These are phyloP conservation scores for Onchidella celtica DNA, from an alignment of 2,888 invertebrate genomes.

Conservation along the genomic window DNA sequence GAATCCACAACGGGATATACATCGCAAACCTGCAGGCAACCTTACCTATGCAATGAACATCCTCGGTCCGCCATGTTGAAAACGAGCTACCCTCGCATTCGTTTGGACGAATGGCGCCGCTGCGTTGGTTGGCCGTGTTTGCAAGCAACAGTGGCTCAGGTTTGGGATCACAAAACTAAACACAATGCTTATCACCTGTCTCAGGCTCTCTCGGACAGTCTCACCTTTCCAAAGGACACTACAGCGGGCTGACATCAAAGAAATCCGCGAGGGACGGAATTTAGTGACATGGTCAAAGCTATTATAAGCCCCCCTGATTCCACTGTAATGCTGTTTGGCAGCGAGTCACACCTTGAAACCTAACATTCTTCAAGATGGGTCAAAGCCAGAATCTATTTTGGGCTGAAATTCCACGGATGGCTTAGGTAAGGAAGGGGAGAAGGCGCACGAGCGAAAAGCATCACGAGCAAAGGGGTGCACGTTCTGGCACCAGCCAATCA, in stretches of 20 bases:
- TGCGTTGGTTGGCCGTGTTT: slow-evolving; percentile 11
- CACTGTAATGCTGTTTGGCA: slow-evolving; percentile 43
- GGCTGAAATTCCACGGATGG: slow-evolving; percentile 54
- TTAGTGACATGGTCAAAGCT: slow-evolving; percentile 13
- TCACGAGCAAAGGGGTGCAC: slow-evolving; percentile 29
- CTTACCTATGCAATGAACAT: slow-evolving; percentile 20
- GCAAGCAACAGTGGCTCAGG: not conserved
- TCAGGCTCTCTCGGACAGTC: slow-evolving; percentile 16
- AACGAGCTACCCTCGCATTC: slow-evolving; percentile 22
- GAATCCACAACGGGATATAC: not conserved
- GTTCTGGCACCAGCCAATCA: slow-evolving; percentile 41
- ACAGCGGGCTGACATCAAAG: not conserved
- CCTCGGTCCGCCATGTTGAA: slow-evolving; percentile 47
- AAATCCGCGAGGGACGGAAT: not conserved
- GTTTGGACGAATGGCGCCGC: slow-evolving; percentile 42
- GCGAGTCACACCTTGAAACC: slow-evolving; percentile 47
- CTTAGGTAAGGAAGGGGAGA: slow-evolving; percentile 27
- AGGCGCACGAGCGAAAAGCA: not conserved
- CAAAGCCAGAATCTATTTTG: slow-evolving; percentile 51
- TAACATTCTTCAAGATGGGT: slow-evolving; percentile 48
- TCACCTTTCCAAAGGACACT: slow-evolving; percentile 35
- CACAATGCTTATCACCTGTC: slow-evolving; percentile 42
- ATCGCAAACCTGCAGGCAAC: not conserved
- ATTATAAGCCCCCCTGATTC: slow-evolving; percentile 13
- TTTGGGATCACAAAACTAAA: slow-evolving; percentile 3